Conservation (phyloP, 2,797 vertebrate genomes). For the Natrix natrix region DNA sequence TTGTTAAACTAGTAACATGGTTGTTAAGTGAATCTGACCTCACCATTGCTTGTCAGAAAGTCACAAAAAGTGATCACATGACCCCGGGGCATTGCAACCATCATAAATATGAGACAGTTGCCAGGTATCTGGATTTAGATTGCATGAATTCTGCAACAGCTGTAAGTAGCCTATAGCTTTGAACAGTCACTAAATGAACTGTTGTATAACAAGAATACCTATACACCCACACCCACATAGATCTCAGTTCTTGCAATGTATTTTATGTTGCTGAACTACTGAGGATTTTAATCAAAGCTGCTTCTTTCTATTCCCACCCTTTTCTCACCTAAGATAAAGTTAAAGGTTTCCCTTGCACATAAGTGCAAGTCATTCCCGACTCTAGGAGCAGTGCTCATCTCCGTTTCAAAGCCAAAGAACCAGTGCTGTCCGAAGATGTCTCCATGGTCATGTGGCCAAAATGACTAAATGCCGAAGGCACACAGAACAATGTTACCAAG, state of each 20-base stretch:
- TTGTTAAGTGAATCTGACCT: background rate
- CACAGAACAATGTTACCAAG: too few species aligned
- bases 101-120: background rate
- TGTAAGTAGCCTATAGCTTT: background rate
- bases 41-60: background rate
- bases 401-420: too few species aligned
- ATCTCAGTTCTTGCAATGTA: conserved; percentile 44
- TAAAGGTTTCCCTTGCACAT: too few species aligned
- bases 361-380: too few species aligned
- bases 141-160: background rate
- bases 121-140: background rate
- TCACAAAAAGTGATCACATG: background rate
- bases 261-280: conserved; percentile 55
- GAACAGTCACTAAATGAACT: background rate
- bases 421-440: too few species aligned
- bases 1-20: background rate
- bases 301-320: conserved; percentile 31
- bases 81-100: background rate
- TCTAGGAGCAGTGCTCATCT: too few species aligned
- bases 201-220: background rate
- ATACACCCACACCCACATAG: background rate
- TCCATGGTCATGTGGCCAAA: too few species aligned
- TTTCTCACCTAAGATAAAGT: background rate
- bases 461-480: too few species aligned
- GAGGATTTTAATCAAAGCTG: conserved; percentile 48